phyloP scores from a whole-genome alignment of 1,140 invertebrate species.

The Conus betulinus region DNA sequence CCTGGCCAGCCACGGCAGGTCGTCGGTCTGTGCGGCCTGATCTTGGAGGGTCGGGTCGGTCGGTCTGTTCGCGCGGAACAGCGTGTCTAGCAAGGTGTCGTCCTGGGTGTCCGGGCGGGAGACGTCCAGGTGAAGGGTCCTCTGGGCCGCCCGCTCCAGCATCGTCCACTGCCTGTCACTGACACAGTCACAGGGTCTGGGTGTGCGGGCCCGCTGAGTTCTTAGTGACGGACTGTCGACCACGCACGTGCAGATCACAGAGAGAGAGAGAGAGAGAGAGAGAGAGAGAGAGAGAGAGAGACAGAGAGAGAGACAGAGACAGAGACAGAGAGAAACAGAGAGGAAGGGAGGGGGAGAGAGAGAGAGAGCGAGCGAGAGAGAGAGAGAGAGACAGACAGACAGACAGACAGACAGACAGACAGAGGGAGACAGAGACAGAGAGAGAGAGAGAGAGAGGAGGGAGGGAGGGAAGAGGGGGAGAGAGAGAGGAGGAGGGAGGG shows the following conservation, averaged over 20 bases:
- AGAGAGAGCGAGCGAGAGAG: too few relatives aligned
- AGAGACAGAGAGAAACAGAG: too few relatives aligned
- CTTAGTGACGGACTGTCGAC: too few relatives aligned
- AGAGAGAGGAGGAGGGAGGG: too few relatives aligned
- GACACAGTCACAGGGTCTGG: background rate
- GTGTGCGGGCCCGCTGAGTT: too few relatives aligned
- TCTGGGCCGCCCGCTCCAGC: constrained; percentile 92
- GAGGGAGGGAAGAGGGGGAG: too few relatives aligned
- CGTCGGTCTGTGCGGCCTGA: constrained; percentile 13
- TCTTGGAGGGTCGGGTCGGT: background rate
- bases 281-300: too few relatives aligned
- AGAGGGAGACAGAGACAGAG: background rate
- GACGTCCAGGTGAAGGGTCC: constrained; percentile 88
- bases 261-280: too few relatives aligned
- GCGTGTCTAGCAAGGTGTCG: constrained; percentile 26
- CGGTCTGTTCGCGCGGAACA: constrained; percentile 16
- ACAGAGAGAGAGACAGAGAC: too few relatives aligned
- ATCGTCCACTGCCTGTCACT: constrained; percentile 76
- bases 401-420: background rate
- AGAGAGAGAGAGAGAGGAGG: too few relatives aligned
- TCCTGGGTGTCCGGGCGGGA: constrained; percentile 18
- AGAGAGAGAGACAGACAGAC: background rate
- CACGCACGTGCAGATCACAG: background rate
- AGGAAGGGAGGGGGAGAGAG: too few relatives aligned
- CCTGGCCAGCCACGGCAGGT: background rate